Percentiles rank a stretch among this genome's conserved stretches.
phyloP scores from a whole-genome alignment of 2,888 invertebrate species.

The Actias luna region DNA sequence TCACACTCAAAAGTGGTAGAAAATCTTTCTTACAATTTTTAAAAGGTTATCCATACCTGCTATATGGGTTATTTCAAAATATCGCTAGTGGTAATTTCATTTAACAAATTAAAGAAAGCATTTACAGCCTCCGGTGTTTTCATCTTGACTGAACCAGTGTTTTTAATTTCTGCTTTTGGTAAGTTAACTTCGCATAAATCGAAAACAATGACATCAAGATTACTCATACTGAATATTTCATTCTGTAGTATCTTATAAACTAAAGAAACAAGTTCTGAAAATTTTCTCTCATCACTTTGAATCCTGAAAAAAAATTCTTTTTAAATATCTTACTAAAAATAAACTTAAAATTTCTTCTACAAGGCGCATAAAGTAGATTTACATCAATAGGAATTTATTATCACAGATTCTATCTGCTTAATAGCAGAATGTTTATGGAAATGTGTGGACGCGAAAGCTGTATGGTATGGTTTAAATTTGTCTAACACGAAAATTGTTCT shows the following conservation, averaged over 20 bases:
- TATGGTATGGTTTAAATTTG: too few relatives aligned
- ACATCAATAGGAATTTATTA: too few relatives aligned
- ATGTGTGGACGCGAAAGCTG: too few relatives aligned
- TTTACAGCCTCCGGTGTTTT: slow-evolving; percentile 69
- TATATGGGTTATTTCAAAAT: slow-evolving; percentile 15
- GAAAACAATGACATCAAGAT: slow-evolving; percentile 58
- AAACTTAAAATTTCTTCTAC: neutral
- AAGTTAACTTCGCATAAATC: slow-evolving; percentile 59
- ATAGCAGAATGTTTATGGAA: too few relatives aligned
- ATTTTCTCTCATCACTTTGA: slow-evolving; percentile 47
- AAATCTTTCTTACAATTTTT: too few relatives aligned
- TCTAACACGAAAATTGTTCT: too few relatives aligned
- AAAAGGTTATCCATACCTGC: too few relatives aligned
- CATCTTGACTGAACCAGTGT: slow-evolving; percentile 63
- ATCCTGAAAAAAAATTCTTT: slow-evolving; percentile 42
- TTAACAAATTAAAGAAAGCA: slow-evolving; percentile 61
- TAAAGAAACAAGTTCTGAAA: slow-evolving; percentile 46
- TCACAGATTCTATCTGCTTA: too few relatives aligned
- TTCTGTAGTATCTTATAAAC: slow-evolving; percentile 65
- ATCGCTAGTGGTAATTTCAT: slow-evolving; percentile 46
- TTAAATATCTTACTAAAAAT: neutral
- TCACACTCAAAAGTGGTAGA: too few relatives aligned
- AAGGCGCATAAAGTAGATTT: too few relatives aligned
- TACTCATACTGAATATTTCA: slow-evolving; percentile 57
- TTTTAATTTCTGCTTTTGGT: slow-evolving; percentile 64